Evolutionary conservation across 1,140 invertebrate species (phyloP).

Genomic region (Drosophila erecta): DNA sequence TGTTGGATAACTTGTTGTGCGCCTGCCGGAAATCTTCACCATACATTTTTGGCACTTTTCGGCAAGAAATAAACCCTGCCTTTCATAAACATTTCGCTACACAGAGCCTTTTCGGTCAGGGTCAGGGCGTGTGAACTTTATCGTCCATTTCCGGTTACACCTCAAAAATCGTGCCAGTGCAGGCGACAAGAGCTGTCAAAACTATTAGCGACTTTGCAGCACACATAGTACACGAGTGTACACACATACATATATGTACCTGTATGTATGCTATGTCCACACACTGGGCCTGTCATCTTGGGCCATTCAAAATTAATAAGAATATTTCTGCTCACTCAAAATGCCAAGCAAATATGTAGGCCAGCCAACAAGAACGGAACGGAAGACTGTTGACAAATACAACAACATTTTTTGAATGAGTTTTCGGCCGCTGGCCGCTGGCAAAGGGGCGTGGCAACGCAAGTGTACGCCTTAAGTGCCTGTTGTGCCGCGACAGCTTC

Average conservation of each 20-base stretch:
- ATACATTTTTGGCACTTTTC: conserved; percentile 4
- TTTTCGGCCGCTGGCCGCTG: conserved; percentile 9
- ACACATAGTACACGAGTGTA: neutral
- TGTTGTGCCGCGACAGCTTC: conserved; percentile 66
- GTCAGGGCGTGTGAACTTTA: conserved; percentile 66
- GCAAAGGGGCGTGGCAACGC: conserved; percentile 48
- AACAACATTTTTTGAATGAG: conserved; percentile 57
- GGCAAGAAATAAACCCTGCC: conserved; percentile 13
- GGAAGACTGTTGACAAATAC: conserved; percentile 64
- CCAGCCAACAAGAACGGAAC: conserved; percentile 46
- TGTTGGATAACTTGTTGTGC: conserved; percentile 66
- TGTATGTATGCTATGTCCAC: neutral
- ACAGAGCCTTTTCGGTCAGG: conserved; percentile 51
- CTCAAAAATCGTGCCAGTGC: conserved; percentile 54
- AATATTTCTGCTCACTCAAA: conserved; percentile 71
- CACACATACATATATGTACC: neutral
- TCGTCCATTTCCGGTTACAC: conserved; percentile 35
- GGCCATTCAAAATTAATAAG: conserved; percentile 71
- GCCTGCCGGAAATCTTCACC: conserved; percentile 49
- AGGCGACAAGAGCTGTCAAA: conserved; percentile 75
- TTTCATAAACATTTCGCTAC: conserved; percentile 38
- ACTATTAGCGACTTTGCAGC: conserved; percentile 67
- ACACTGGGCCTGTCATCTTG: conserved; percentile 39
- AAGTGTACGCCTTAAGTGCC: conserved; percentile 70
- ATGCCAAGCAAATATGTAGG: conserved; percentile 75